Evolutionary conservation across 2,888 invertebrate genomes (phyloP), one percentile per base, ranked within the genome.

Genomic region (Pterobdella sp.): DNA sequence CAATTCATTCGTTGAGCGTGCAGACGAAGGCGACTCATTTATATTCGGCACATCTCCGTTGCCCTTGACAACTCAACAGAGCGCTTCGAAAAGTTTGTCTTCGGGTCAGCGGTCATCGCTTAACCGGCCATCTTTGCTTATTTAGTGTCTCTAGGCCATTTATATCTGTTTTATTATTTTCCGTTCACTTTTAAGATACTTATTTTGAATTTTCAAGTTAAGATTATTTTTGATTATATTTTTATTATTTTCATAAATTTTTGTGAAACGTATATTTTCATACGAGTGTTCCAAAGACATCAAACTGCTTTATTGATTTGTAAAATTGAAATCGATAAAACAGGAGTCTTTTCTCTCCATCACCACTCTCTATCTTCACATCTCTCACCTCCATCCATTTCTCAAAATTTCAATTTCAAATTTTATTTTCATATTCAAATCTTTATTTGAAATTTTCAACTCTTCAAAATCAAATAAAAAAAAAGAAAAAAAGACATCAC

Each of bases 51-150:
- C 26, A 69, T 42, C 68, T 42, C 69, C 37, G 42, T 69, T 69
- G 71, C 52, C 52, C 71, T 52, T 71, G 63, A 63, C 71, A 71
- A 71, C 71, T 71, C 71, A 71, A 71, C 71, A 63, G 63, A 71
- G 71, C 71, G 71, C 63, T 63, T 18, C 71, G 56, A 56, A 71
- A 31, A 29, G 69, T 31, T 22, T 31, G 42, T 31, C 29, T 34
- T 2, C 29, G 71, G 71, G 60, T 71, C 71, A 71, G 56, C 29
- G 71, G 60, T 63, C 60, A 63, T 31, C 63, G 71, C 71, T 63
- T 71, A 56, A 56, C 49, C 69, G 32, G 52, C n/a, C 67, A 26
- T 69, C 69, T 69, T 42, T 49, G 37, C 31, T 69, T 14, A 18
- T 42, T 49, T 69, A n/a, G 22, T 49, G 37, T 52, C 69, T 31